These are phyloP conservation scores for Actinemys pallida DNA, from an alignment of 2,113 vertebrate species.

Conservation along the genomic window DNA sequence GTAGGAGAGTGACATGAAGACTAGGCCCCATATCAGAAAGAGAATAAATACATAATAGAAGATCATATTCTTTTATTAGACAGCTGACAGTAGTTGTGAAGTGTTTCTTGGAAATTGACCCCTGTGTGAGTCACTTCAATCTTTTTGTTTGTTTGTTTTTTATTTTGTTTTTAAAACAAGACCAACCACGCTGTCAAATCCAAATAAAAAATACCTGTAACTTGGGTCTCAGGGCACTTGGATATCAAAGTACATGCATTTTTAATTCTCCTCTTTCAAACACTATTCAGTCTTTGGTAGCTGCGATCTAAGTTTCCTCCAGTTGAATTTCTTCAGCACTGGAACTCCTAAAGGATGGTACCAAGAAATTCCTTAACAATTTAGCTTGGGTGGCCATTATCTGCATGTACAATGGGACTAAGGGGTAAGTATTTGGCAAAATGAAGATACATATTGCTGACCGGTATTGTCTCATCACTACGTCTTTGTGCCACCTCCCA, in stretches of 20 bases:
- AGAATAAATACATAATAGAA: background rate
- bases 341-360: background rate
- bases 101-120: constrained; percentile 33
- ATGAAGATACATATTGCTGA: background rate
- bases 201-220: background rate
- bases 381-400: background rate
- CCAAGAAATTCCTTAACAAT: background rate
- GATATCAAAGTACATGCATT: background rate
- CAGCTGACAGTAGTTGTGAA: background rate
- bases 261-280: background rate
- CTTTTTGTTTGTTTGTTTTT: background rate
- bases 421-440: background rate
- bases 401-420: background rate
- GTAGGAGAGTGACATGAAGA: background rate
- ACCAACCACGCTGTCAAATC: background rate
- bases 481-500: background rate
- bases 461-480: background rate
- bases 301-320: too few species aligned
- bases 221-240: background rate
- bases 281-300: background rate
- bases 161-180: background rate
- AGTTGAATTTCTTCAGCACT: too few species aligned
- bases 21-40: background rate
- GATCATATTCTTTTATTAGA: background rate
- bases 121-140: background rate